Percentiles rank a stretch among this genome's conserved stretches.
Evolutionary conservation across 2,888 invertebrate species (phyloP).

Genomic region (Chouioia cunea): DNA sequence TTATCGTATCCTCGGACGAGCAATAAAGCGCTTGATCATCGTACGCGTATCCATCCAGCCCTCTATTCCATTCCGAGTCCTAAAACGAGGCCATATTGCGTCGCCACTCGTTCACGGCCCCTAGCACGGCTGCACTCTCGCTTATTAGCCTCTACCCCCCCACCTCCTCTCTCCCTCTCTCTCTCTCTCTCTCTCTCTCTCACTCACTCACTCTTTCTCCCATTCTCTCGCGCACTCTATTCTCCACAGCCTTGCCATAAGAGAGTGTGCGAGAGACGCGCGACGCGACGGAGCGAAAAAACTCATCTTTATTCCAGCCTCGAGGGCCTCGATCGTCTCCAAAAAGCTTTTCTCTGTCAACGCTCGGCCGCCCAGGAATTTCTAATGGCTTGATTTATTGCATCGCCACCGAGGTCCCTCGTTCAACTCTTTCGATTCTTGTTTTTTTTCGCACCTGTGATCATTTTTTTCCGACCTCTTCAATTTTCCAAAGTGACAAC

Average conservation of each 20-base stretch:
- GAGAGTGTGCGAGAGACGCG: no score
- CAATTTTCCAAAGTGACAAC: constrained; percentile 38
- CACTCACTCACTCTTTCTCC: no score
- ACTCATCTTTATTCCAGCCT: constrained; percentile 30
- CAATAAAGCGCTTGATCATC: constrained; percentile 43
- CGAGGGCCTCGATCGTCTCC: not conserved
- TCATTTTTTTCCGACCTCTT: not conserved
- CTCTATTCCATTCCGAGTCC: constrained; percentile 1
- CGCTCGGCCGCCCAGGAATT: constrained; percentile 2
- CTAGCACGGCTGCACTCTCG: not conserved
- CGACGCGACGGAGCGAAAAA: not conserved
- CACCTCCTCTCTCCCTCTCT: no score
- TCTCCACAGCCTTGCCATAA: no score
- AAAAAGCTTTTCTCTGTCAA: constrained; percentile 9
- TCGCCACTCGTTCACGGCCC: no score
- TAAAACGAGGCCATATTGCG: no score
- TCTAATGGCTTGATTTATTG: constrained; percentile 33
- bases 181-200: no score
- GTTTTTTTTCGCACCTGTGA: not conserved
- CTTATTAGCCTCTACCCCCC: constrained; percentile 24
- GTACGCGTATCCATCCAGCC: constrained; percentile 41
- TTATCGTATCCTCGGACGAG: constrained; percentile 30
- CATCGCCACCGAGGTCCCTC: not conserved
- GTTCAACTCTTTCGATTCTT: no score
- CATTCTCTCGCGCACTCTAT: no score